Percentiles rank a stretch among this genome's conserved stretches.
phyloP scores from a whole-genome alignment of 2,797 vertebrate genomes.

The Botia almorhae region DNA sequence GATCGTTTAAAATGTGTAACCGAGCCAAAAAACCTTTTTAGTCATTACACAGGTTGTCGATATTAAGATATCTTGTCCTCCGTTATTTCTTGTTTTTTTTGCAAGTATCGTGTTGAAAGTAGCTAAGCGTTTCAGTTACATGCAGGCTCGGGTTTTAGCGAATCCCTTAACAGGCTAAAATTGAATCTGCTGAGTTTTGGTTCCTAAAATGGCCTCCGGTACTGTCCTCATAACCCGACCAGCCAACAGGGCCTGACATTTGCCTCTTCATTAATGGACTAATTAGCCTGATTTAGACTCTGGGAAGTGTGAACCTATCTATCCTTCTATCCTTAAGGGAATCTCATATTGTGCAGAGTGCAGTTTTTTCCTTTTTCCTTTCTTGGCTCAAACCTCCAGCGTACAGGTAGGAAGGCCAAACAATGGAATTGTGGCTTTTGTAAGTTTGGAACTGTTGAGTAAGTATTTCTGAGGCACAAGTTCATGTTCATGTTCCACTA shows the following conservation, averaged over 20 bases:
- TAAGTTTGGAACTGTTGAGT: conserved; percentile 40
- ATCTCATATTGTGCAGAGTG: conserved; percentile 42
- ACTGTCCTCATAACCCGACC: conserved; percentile 65
- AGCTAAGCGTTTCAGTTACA: not conserved
- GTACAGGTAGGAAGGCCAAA: conserved; percentile 19
- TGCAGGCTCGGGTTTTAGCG: not conserved
- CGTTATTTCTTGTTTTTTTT: conserved; percentile 25
- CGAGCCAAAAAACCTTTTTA: conserved; percentile 78
- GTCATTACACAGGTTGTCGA: conserved; percentile 74
- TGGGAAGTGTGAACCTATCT: conserved; percentile 37
- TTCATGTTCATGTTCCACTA: not conserved
- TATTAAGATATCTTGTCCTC: conserved; percentile 63
- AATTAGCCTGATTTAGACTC: conserved; percentile 74
- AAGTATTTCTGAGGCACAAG: conserved; percentile 28
- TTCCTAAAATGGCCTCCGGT: conserved; percentile 75
- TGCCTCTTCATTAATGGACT: conserved; percentile 76
- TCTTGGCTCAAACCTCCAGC: conserved; percentile 21
- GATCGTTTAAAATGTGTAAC: conserved; percentile 65
- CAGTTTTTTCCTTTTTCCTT: conserved; percentile 24
- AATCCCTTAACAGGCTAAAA: conserved; percentile 55
- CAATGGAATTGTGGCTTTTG: conserved; percentile 43
- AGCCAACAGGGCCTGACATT: conserved; percentile 77
- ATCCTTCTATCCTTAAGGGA: conserved; percentile 38
- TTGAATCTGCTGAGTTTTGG: conserved; percentile 59
- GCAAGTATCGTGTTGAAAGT: conserved; percentile 14